Conservation (phyloP, 2,888 invertebrate species). For the Nomada lathburiana region DNA sequence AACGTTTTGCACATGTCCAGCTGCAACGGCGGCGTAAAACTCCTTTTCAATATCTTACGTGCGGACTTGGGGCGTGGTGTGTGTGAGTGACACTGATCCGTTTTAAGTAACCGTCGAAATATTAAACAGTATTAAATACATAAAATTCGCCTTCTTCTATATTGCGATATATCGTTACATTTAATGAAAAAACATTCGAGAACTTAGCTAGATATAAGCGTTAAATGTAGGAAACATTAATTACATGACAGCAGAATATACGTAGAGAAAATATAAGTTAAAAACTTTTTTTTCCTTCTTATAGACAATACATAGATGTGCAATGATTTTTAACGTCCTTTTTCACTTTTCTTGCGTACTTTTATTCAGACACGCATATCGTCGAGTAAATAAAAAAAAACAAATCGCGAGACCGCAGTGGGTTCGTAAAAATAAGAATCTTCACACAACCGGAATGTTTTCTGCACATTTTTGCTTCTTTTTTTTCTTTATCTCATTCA, state of each 20-base stretch:
- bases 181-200: conserved; percentile 57
- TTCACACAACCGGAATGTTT: conserved; percentile 53
- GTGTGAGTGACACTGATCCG: conserved; percentile 24
- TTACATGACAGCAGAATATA: conserved; percentile 60
- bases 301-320: conserved; percentile 52
- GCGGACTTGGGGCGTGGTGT: conserved; percentile 32
- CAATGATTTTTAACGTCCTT: conserved; percentile 38
- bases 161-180: conserved; percentile 64
- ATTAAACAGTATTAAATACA: conserved; percentile 66
- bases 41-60: conserved; percentile 13
- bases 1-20: conserved; percentile 27
- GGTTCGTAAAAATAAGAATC: conserved; percentile 19
- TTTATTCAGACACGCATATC: conserved; percentile 49
- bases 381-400: conserved; percentile 48
- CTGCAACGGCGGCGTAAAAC: conserved; percentile 24
- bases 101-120: conserved; percentile 63
- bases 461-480: conserved; percentile 14
- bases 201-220: conserved; percentile 66
- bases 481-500: conserved; percentile 4
- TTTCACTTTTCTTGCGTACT: conserved; percentile 6
- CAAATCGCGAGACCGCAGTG: conserved; percentile 35
- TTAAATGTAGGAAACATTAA: conserved; percentile 73
- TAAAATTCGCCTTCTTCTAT: conserved; percentile 61
- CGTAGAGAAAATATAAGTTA: conserved; percentile 61
- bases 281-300: conserved; percentile 43